Evolutionary conservation across 2,888 invertebrate species (phyloP), one percentile per base, ranked within the genome.

Genomic region (Ophraella communa): DNA sequence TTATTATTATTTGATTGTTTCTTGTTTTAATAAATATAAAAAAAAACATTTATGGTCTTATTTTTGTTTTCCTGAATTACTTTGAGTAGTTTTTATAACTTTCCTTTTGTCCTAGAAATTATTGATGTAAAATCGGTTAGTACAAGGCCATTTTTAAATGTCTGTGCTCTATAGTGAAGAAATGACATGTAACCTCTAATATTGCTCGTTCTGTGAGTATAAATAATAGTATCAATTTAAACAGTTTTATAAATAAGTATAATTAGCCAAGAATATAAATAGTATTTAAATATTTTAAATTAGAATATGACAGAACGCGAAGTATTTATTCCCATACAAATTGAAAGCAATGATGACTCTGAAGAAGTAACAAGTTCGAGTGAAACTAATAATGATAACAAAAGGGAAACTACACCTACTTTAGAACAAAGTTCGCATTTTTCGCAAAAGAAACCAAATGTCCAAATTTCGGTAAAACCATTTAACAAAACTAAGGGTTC

Each of bases 271-370:
- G n/a, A n/a, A n/a, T n/a, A 7, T 1, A 10, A 4, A n/a, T 35
- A n/a, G n/a, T 14, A 35, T 14, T 14, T 39, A 4, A 35, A 35
- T 7, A 8, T 17, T 21, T 14, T 21, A 33, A 18, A 18, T 18
- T 8, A 11, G 11, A 55, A 58, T 33, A 69, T 66, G 69, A 39
- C 59, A 2, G 73, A 73, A 67, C 64, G 64, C 47, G 73, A 73
- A 67, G 64, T 64, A 39, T 71, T 69, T 58, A 73, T 73, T 58
- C 71, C 71, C 7, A 71, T 73, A 27, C 18, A 58, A 27, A 47
- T 71, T 18, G 72, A 72, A 63, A 63, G 65, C 7, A 62, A 56
- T 17, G 60, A 57, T 17, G 17, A 14, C 18, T 47, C 63, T 8
- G 35, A 24, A 2, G 35, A 47, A 20, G 56, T 27, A 23, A 21